phyloP scores from a whole-genome alignment of 2,888 invertebrate genomes.

The Hesperia comma region DNA sequence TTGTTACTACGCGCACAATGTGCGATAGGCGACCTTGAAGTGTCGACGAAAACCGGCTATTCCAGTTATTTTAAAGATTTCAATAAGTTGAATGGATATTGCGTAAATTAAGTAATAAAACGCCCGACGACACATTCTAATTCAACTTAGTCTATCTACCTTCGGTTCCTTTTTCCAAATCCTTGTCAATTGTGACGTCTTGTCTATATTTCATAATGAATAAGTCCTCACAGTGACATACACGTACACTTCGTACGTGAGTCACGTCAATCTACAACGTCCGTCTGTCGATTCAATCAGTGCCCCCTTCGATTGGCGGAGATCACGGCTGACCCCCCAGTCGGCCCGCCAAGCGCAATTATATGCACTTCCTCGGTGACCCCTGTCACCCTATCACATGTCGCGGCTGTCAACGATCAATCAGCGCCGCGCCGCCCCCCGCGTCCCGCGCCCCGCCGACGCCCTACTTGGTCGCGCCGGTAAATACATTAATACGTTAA shows the following conservation, averaged over 20 bases:
- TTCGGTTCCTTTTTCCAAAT: too few relatives aligned
- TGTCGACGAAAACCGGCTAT: too few relatives aligned
- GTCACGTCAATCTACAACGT: constrained; percentile 2
- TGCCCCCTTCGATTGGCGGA: constrained; percentile 13
- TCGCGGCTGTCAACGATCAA: constrained; percentile 35
- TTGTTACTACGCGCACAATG: too few relatives aligned
- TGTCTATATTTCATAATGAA: too few relatives aligned
- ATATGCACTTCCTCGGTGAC: constrained; percentile 31
- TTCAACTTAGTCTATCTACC: too few relatives aligned
- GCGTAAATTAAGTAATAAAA: too few relatives aligned
- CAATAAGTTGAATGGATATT: too few relatives aligned
- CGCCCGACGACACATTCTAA: too few relatives aligned
- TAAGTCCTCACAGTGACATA: too few relatives aligned
- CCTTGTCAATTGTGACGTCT: too few relatives aligned
- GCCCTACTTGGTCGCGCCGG: constrained; percentile 12
- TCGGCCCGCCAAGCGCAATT: constrained; percentile 9
- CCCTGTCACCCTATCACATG: constrained; percentile 18
- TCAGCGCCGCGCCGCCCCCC: constrained; percentile 34
- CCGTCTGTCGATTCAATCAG: constrained; percentile 23
- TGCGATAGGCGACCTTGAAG: too few relatives aligned
- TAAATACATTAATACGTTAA: constrained; percentile 52
- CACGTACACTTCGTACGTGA: background rate
- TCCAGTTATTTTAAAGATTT: too few relatives aligned
- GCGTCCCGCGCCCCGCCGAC: background rate
- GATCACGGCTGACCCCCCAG: constrained; percentile 7